These are phyloP conservation scores for Scylla paramamosain DNA, from an alignment of 1,140 invertebrate species.

Conservation along the genomic window DNA sequence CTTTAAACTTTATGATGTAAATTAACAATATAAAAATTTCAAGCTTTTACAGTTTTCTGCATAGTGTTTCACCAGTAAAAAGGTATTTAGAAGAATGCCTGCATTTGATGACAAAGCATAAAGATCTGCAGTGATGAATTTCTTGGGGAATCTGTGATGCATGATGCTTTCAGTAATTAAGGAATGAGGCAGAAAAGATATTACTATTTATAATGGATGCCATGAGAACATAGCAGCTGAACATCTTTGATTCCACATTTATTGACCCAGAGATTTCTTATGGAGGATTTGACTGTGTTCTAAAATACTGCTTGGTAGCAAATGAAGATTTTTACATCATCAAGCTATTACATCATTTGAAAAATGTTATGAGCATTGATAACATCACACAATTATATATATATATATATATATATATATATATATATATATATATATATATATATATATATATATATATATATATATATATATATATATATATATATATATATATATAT, in stretches of 20 bases:
- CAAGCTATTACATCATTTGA: no score
- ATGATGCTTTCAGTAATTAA: no score
- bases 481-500: constrained; percentile 9
- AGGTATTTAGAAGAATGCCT: not conserved
- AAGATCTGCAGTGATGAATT: no score
- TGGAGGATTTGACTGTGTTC: no score
- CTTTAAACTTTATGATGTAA: not conserved
- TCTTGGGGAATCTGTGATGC: no score
- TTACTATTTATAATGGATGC: no score
- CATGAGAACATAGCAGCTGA: no score
- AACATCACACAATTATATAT: not conserved
- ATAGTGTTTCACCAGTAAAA: not conserved
- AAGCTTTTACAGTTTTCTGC: constrained; percentile 21
- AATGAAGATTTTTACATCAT: no score
- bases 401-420: not conserved
- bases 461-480: not conserved
- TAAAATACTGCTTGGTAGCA: no score
- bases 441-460: not conserved
- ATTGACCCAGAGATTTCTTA: no score
- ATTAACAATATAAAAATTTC: not conserved
- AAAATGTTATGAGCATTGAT: not conserved
- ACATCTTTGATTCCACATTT: no score
- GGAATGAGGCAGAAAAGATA: no score
- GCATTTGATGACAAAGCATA: not conserved
- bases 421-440: not conserved